Evolutionary conservation across 2,888 invertebrate species (phyloP), one percentile per base, ranked within the genome.

Genomic region (Diabrotica balteata): DNA sequence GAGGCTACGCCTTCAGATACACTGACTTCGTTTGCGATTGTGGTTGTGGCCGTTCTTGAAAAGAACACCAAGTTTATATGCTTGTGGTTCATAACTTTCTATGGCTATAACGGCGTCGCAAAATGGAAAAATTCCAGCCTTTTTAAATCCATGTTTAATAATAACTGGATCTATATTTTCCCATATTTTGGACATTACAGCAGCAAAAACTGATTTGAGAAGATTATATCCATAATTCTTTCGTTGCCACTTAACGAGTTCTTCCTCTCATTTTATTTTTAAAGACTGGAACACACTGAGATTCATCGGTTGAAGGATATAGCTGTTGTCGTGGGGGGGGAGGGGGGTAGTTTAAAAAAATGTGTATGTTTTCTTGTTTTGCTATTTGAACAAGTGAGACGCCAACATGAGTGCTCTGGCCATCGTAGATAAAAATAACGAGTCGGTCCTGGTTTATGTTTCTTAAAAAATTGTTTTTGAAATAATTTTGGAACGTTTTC

Each of bases 271-370:
- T 44, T 59, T 60, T 49, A 67, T 63, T 72, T 74, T 71, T 43
- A 69, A 8, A 61, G 73, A 63, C 67, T 73, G 75, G 58, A 78
- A 77, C 43, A 78, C 77, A 17, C 72, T 58, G 8, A 76, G 66
- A 67, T 79, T 78, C 59, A 77, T 58, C 7, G 79, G 78, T 65
- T 77, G 77, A 50, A 77, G 68, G 8, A 77, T 43, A 61, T 77
- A 75, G 59, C 71, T 74, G 22, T 75, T 64, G 59, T 7, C 17
- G 17, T 1, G 2, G 17, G 17, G 17, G 76, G 67, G n/a, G 76
- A 73, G 9, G 73, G 54, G n/a, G n/a, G n/a, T n/a, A n/a, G n/a
- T n/a, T n/a, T n/a, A n/a, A n/a, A n/a, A n/a, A n/a, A n/a, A n/a
- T n/a, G n/a, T n/a, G n/a, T n/a, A n/a, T n/a, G n/a, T n/a, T n/a